Conservation (phyloP, 53 echinoderm and acorn worm genomes). For the Crossaster papposus region DNA sequence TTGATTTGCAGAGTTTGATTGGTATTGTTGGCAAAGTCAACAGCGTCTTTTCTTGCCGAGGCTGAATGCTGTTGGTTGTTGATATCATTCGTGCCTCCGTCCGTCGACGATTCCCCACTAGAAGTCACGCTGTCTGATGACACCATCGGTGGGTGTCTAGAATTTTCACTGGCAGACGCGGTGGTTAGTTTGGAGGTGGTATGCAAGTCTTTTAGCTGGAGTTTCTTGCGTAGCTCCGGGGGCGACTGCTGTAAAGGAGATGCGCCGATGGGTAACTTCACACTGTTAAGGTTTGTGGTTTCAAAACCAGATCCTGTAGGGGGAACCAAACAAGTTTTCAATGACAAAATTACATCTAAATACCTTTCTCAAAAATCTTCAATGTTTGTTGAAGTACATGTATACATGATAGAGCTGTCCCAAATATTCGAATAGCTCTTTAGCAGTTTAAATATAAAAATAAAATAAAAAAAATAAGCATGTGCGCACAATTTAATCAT, state of each 20-base stretch:
- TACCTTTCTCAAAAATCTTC: not conserved
- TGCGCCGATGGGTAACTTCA: slow-evolving; percentile 30
- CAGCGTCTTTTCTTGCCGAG: not conserved
- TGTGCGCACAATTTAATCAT: too few species aligned
- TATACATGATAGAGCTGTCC: too few species aligned
- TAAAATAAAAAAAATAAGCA: too few species aligned
- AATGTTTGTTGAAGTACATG: not conserved
- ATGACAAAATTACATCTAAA: not conserved
- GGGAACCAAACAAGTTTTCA: not conserved
- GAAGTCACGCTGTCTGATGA: slow-evolving; percentile 59
- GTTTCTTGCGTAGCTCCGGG: slow-evolving; percentile 26
- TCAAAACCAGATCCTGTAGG: slow-evolving; percentile 20
- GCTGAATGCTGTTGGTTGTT: not conserved
- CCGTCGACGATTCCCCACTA: slow-evolving; percentile 49
- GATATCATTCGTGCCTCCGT: slow-evolving; percentile 30
- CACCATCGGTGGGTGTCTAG: slow-evolving; percentile 31
- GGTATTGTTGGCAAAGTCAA: not conserved
- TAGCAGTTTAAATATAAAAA: too few species aligned
- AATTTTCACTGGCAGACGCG: not conserved
- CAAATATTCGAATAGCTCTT: too few species aligned
- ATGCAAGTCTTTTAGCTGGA: slow-evolving; percentile 29
- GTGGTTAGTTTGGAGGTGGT: not conserved
- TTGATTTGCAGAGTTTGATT: slow-evolving; percentile 14
- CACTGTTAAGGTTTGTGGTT: slow-evolving; percentile 3
- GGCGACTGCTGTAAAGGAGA: slow-evolving; percentile 26